Conservation (phyloP, 2,797 vertebrate genomes). For the Rhadinocentrus ornatus region DNA sequence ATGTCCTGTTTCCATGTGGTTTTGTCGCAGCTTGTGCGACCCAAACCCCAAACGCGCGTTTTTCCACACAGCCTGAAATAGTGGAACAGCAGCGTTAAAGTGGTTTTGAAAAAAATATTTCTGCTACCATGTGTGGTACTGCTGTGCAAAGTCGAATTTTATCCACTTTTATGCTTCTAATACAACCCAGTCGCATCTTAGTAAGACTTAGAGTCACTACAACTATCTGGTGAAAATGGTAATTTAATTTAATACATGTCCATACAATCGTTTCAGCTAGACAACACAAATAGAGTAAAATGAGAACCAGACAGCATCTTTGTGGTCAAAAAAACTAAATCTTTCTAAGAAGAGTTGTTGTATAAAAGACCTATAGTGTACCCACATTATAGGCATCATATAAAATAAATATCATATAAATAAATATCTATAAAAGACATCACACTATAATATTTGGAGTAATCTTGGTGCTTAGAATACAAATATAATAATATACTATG, state of each 20-base stretch:
- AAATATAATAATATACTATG: conserved; percentile 25
- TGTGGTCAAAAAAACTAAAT: conserved; percentile 69
- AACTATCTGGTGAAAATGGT: conserved; percentile 39
- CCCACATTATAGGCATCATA: no score
- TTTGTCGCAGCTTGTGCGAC: conserved; percentile 74
- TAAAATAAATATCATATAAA: no score
- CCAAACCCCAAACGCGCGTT: conserved; percentile 75
- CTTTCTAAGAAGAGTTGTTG: conserved; percentile 70
- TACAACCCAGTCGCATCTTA: background rate
- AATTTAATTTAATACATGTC: conserved; percentile 52
- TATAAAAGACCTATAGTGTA: conserved; percentile 29
- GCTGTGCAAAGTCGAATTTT: conserved; percentile 46
- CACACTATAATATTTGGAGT: conserved; percentile 23
- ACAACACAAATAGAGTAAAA: conserved; percentile 67
- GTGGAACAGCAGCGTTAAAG: conserved; percentile 64
- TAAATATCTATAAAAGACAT: conserved; percentile 51
- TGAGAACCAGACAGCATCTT: conserved; percentile 61
- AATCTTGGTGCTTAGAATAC: conserved; percentile 27
- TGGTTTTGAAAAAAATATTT: conserved; percentile 60
- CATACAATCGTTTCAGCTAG: conserved; percentile 52
- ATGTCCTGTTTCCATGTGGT: conserved; percentile 73
- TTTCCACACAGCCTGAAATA: conserved; percentile 71
- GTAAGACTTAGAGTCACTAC: no score
- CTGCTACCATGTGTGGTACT: conserved; percentile 56
- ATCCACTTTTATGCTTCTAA: conserved; percentile 41